Conservation (phyloP, 2,888 invertebrate species). For the Biston betularia region DNA sequence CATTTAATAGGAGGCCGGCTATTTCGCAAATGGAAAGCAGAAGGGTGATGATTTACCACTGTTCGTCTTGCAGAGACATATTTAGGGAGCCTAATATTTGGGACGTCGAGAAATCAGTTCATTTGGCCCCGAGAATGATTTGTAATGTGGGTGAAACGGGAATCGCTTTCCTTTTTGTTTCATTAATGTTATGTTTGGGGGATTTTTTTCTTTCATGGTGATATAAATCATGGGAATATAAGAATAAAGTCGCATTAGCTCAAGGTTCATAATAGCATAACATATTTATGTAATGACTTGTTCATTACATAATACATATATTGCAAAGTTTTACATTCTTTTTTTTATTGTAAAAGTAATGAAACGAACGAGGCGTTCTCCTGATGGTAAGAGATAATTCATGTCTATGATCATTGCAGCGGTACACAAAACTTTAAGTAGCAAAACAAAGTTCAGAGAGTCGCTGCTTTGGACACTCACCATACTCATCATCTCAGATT, state of each 20-base stretch:
- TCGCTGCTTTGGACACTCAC: no score
- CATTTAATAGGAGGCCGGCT: constrained; percentile 81
- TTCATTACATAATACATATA: no score
- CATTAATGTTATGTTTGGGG: not conserved
- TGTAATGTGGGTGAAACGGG: constrained; percentile 27
- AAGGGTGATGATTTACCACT: constrained; percentile 68
- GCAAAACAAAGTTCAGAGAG: no score
- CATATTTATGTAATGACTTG: no score
- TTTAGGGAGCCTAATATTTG: constrained; percentile 45
- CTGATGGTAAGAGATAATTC: no score
- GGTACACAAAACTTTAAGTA: no score
- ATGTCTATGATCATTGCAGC: no score
- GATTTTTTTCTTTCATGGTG: not conserved
- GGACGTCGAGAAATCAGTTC: constrained; percentile 26
- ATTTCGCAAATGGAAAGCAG: constrained; percentile 63
- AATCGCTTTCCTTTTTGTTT: constrained; percentile 46
- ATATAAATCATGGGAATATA: not conserved
- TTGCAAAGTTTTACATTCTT: no score
- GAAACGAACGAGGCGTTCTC: no score
- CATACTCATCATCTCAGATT: no score
- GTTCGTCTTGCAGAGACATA: constrained; percentile 42
- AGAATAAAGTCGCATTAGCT: not conserved
- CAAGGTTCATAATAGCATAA: not conserved
- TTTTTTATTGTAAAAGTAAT: no score
- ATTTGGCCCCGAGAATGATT: constrained; percentile 23